Base-by-base conservation (phyloP, 1,140 invertebrate species). In the Trichomalopsis sarcophagae region DNA sequence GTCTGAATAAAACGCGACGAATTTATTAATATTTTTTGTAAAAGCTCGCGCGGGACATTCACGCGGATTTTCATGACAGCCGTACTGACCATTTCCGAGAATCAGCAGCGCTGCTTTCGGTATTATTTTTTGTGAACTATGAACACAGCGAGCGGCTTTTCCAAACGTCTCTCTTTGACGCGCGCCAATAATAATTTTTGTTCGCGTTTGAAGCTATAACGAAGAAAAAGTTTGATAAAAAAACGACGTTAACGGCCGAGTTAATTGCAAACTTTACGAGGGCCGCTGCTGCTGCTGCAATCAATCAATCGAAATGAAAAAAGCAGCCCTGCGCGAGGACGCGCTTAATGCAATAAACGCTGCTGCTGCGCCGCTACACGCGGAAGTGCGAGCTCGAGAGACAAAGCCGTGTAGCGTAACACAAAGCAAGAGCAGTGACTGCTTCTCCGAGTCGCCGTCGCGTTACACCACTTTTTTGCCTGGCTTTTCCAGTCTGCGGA, bases 261-360 rank as follows among this genome's bases (percentile, higher is more conserved):
- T 69, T 40, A 7, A 62, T 80, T 55, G 17, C n/a, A 40, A 80
- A 44, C 33, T n/a, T 78, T 68, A 68, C 33, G 33, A 17, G 27
- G 55, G 50, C 36, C 21, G 4, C 44, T 17, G 44, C 30, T 27
- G 27, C 1, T 73, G 23, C 44, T 36, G n/a, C 80, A 36, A 81
- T 81, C 80, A 74, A 81, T 81, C 80, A 55, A 81, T 81, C 36
- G 80, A 71, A 71, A 47, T 33, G 55, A 30, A 81, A 55, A 73
- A 36, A 36, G 33, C 73, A 74, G 27, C 27, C 36, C 14, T 0
- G 66, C 13, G 66, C 13, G 33, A 23, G 66, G 21, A 9, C 47
- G 69, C 11, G 44, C 47, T 81, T 81, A 81, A 81, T 81, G 69
- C 36, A 74, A 81, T 81, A 81, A 81, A 33, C 68, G 80, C 44